Conservation (phyloP, 2,113 vertebrate species). For the Conger conger region DNA sequence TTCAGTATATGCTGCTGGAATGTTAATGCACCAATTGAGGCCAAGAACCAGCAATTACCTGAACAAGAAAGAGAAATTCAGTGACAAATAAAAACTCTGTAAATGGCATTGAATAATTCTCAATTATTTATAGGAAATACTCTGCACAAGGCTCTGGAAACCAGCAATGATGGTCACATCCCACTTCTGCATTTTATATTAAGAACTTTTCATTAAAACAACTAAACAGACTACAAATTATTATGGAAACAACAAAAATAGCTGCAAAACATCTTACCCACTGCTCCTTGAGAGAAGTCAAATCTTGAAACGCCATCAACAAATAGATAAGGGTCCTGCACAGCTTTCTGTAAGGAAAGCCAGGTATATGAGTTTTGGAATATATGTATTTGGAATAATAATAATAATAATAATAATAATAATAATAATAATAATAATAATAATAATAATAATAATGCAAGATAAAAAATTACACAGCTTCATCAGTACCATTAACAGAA, state of each 20-base stretch:
- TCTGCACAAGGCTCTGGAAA: background rate
- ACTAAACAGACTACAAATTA: background rate
- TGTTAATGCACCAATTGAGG: conserved; percentile 66
- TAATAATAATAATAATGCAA: too few species aligned
- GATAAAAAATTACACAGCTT: too few species aligned
- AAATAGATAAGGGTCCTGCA: conserved; percentile 45
- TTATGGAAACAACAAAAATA: rapidly evolving
- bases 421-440: too few species aligned
- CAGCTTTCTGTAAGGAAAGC: conserved; percentile 49
- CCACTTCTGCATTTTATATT: background rate
- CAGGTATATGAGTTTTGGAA: background rate
- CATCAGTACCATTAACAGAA: too few species aligned
- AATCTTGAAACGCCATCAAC: conserved; percentile 61
- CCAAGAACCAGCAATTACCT: conserved; percentile 76
- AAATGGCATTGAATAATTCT: background rate
- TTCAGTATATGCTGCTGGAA: conserved; percentile 49
- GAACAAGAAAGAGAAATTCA: background rate
- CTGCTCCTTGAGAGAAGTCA: conserved; percentile 60
- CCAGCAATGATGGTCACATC: too few species aligned
- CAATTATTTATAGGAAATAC: background rate
- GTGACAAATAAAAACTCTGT: background rate
- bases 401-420: background rate
- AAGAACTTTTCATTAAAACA: background rate
- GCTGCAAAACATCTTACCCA: conserved; percentile 51
- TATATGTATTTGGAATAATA: background rate